Evolutionary conservation across 1,140 invertebrate genomes (phyloP), one percentile per base, ranked within the genome.

Genomic region (Listronotus bonariensis): DNA sequence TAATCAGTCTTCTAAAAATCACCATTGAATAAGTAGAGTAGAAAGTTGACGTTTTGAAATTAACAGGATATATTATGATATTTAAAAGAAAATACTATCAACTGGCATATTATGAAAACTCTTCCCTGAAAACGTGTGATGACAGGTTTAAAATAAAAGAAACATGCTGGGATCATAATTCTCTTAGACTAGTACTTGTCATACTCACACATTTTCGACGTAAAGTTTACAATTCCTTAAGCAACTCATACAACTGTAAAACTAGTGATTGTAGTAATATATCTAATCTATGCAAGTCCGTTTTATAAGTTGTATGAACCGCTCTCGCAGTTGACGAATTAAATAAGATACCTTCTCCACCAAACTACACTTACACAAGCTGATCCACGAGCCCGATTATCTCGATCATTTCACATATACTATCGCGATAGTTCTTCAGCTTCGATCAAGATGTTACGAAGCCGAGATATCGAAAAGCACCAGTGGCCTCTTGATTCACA

Each of bases 281-380:
- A 69, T 54, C 57, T 49, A 49, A 49, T 5, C 18, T 49, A 49
- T 49, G 20, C 11, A 4, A 49, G 46, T 49, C 46, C n/a, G 53
- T 56, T 57, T 57, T 38, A 45, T 32, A 17, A 17, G 45, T 62
- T 32, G 49, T 76, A 76, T 76, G 75, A 77, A 68, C 71, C 70
- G 72, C 69, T n/a, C 71, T 63, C 72, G 72, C 70, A 74, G 74
- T 74, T 77, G 73, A 74, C 62, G 74, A 66, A 40, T 45, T 63
- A 34, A 67, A 73, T 71, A 72, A 65, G 74, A 76, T 77, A 78
- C 73, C 72, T 76, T 76, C 76, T 78, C 74, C 75, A 76, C 73
- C 76, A 76, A 77, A 76, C 75, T 74, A 78, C 74, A 75, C 74
- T 75, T 66, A 72, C 72, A 76, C 75, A 76, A 69, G 75, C 71